Percentiles rank a stretch among this genome's conserved stretches.
These are phyloP conservation scores for Drosophila pallidifrons DNA, from an alignment of 1,140 invertebrate genomes.

Conservation along the genomic window DNA sequence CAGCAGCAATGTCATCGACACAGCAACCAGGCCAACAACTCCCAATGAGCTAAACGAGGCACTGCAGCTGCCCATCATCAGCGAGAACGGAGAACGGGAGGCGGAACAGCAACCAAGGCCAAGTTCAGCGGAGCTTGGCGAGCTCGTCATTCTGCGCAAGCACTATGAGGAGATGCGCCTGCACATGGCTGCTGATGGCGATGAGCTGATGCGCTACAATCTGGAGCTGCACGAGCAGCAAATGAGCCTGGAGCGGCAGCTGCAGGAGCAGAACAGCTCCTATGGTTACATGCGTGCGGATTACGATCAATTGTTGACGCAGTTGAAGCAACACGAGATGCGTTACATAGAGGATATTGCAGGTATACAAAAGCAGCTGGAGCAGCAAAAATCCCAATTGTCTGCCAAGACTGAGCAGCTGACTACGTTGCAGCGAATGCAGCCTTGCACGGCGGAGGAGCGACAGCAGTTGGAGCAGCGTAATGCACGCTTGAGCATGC, in stretches of 20 bases:
- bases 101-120: conserved; percentile 11
- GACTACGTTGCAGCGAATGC: neutral
- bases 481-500: conserved; percentile 61
- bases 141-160: conserved; percentile 59
- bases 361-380: conserved; percentile 23
- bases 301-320: conserved; percentile 62
- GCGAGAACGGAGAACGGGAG: conserved; percentile 9
- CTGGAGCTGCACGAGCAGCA: conserved; percentile 58
- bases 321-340: conserved; percentile 55
- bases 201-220: conserved; percentile 54
- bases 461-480: conserved; percentile 62
- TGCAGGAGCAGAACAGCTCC: conserved; percentile 57
- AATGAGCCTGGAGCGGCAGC: conserved; percentile 53
- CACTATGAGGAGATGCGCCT: conserved; percentile 73
- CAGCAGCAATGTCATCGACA: conserved; percentile 42
- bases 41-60: conserved; percentile 56
- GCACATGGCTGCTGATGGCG: conserved; percentile 67
- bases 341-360: conserved; percentile 60
- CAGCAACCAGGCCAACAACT: conserved; percentile 68
- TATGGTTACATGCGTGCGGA: conserved; percentile 71
- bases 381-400: conserved; percentile 35
- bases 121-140: conserved; percentile 33
- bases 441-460: conserved; percentile 66
- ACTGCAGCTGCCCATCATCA: conserved; percentile 56
- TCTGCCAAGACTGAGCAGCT: conserved; percentile 30